These are phyloP conservation scores for Thunnus albacares DNA, from an alignment of 2,797 vertebrate genomes.

Conservation along the genomic window DNA sequence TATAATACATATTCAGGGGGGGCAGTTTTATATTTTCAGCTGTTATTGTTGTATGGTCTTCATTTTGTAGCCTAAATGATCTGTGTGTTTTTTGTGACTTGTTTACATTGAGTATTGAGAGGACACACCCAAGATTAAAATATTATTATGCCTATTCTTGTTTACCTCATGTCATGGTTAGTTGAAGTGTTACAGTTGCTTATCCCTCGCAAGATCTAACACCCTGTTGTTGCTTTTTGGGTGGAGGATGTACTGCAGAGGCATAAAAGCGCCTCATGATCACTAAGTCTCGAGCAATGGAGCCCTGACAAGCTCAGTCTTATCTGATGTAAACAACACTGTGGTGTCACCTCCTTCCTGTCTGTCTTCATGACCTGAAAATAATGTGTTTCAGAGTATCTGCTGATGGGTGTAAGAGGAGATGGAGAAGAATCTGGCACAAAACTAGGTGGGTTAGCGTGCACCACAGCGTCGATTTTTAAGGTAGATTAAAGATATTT, in stretches of 20 bases:
- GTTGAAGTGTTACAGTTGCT: no score
- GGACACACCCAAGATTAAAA: no score
- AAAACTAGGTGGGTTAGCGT: slow-evolving; percentile 63
- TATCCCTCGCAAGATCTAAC: no score
- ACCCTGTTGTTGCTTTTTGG: no score
- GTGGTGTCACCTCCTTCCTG: slow-evolving; percentile 51
- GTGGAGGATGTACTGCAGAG: background rate
- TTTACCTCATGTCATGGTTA: no score
- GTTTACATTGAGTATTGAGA: no score
- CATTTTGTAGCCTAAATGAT: no score
- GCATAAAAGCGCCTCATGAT: background rate
- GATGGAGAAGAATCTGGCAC: slow-evolving; percentile 49
- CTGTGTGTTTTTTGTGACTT: no score
- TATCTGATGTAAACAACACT: slow-evolving; percentile 42
- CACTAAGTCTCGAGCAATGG: background rate
- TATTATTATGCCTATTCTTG: no score
- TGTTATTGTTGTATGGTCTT: no score
- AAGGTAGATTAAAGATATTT: accelerated
- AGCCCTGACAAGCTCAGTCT: background rate
- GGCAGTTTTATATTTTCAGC: no score
- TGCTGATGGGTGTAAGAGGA: slow-evolving; percentile 65
- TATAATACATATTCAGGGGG: no score
- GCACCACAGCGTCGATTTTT: background rate
- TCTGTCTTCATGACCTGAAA: slow-evolving; percentile 28
- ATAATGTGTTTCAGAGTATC: slow-evolving; percentile 69